phyloP scores from a whole-genome alignment of 2,888 invertebrate genomes.

The Cephonodes hylas region DNA sequence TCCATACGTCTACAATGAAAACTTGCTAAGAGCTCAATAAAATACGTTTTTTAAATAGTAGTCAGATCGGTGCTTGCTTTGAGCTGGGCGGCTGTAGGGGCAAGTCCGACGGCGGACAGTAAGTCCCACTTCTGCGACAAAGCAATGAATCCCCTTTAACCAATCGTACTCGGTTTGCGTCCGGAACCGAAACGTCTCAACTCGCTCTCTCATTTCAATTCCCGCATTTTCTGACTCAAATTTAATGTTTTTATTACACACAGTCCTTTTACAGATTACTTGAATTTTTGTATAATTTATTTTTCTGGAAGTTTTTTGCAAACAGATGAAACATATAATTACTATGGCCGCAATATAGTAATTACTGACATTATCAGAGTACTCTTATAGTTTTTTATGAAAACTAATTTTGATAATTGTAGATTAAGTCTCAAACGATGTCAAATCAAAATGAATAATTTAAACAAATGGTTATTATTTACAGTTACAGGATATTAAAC shows the following conservation, averaged over 20 bases:
- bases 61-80: slow-evolving; percentile 33
- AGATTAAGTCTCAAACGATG: no score
- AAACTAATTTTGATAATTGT: no score
- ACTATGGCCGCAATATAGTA: no score
- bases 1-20: background rate
- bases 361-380: no score
- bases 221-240: slow-evolving; percentile 18
- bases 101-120: slow-evolving; percentile 47
- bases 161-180: slow-evolving; percentile 40
- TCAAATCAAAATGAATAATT: no score
- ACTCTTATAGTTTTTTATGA: no score
- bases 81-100: slow-evolving; percentile 33
- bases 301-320: no score
- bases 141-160: slow-evolving; percentile 57
- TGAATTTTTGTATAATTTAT: no score
- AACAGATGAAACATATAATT: no score
- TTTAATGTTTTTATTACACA: background rate
- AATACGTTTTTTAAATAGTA: slow-evolving; percentile 4
- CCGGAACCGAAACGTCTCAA: slow-evolving; percentile 49
- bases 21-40: background rate
- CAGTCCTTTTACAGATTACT: no score
- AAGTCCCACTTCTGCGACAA: slow-evolving; percentile 65
- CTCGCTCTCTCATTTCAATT: slow-evolving; percentile 12
- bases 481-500: no score
- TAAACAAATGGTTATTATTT: no score